phyloP scores from a whole-genome alignment of 2,888 invertebrate species.

The Uropetala carovei region DNA sequence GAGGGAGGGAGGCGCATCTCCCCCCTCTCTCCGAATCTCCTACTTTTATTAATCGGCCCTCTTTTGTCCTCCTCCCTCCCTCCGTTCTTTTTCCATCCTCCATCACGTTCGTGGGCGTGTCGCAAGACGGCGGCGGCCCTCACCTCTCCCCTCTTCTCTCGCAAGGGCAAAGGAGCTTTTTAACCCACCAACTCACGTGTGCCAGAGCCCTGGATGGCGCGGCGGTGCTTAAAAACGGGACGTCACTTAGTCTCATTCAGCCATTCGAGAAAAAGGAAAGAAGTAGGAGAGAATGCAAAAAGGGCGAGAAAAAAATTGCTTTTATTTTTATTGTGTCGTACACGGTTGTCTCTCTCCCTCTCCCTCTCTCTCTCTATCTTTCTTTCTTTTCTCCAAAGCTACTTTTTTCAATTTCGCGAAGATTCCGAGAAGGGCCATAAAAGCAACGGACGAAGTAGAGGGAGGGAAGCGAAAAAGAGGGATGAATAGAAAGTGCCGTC shows the following conservation, averaged over 20 bases:
- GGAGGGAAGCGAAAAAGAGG: neutral
- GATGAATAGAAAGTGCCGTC: neutral
- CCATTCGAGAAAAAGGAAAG: neutral
- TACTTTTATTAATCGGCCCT: constrained; percentile 14
- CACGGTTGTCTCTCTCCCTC: no score
- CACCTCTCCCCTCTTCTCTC: no score
- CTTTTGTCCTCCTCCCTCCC: neutral
- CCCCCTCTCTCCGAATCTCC: neutral
- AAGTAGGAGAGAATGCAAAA: neutral
- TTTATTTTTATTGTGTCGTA: no score
- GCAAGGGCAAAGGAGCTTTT: neutral
- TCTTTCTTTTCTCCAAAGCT: no score
- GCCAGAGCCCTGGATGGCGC: neutral
- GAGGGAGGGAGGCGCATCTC: neutral
- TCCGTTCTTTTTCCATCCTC: neutral
- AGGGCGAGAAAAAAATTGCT: no score
- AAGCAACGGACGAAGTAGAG: no score
- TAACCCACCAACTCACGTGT: neutral
- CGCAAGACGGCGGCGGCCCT: neutral
- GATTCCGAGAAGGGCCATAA: no score
- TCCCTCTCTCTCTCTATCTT: no score
- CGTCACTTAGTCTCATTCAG: neutral
- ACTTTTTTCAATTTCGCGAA: no score
- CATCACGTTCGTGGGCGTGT: constrained; percentile 20
- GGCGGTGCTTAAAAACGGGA: neutral